phyloP scores from a whole-genome alignment of 2,113 vertebrate genomes.

The Centropus unirufus region DNA sequence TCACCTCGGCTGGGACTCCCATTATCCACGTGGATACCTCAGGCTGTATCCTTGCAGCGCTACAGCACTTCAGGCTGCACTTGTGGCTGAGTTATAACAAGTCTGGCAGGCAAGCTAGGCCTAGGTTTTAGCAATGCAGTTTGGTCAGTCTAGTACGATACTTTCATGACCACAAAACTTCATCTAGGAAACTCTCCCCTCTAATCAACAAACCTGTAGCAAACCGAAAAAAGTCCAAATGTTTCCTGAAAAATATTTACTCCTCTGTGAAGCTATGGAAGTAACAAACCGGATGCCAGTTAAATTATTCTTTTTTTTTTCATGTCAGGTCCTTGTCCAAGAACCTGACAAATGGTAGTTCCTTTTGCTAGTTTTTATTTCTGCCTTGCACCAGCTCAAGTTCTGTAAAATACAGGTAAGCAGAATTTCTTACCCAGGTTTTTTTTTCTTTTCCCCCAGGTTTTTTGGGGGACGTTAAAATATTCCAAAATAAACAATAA shows the following conservation, averaged over 20 bases:
- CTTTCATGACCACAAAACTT: not conserved
- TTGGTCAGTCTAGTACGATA: not conserved
- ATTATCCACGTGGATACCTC: not conserved
- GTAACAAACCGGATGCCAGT: not conserved
- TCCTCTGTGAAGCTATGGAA: not conserved
- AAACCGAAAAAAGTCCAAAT: fast-evolving
- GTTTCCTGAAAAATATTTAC: not conserved
- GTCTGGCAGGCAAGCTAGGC: not conserved
- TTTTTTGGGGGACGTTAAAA: not conserved
- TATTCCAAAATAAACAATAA: not conserved
- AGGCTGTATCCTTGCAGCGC: not conserved
- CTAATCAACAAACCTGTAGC: not conserved
- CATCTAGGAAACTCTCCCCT: not conserved
- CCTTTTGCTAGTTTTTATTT: not conserved
- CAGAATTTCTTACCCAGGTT: fast-evolving
- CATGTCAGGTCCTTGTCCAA: not conserved
- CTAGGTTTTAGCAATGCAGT: not conserved
- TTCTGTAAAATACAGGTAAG: not conserved
- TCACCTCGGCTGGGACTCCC: not conserved
- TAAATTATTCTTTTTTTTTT: not conserved
- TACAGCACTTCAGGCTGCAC: not conserved
- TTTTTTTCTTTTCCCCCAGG: no score
- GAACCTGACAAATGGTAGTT: not conserved
- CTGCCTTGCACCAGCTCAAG: not conserved
- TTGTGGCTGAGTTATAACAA: not conserved